A percentile compares a stretch with the other conserved stretches of the same genome.
These are phyloP conservation scores for Chanos chanos DNA, from an alignment of 2,797 vertebrate genomes.

Conservation along the genomic window DNA sequence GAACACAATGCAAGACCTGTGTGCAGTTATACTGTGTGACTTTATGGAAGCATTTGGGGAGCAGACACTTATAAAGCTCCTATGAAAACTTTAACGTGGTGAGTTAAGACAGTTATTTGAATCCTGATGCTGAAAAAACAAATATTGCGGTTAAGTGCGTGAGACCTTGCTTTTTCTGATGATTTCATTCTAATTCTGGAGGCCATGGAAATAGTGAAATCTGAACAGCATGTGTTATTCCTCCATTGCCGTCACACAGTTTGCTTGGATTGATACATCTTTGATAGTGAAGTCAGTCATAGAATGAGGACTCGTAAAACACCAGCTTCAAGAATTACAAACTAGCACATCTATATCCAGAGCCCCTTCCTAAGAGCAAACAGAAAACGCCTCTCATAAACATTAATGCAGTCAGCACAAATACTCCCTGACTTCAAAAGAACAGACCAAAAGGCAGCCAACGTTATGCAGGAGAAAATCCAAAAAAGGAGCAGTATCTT, in stretches of 20 bases:
- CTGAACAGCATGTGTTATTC: conserved; percentile 3
- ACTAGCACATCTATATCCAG: conserved; percentile 10
- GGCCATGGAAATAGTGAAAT: neutral
- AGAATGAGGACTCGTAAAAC: conserved; percentile 6
- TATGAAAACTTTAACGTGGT: too few species aligned
- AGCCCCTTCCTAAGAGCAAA: neutral
- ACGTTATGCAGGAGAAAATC: conserved; percentile 4
- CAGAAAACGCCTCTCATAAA: conserved; percentile 4
- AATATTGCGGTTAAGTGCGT: too few species aligned
- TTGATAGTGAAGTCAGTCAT: conserved; percentile 23
- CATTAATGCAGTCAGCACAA: neutral
- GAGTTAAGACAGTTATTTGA: too few species aligned
- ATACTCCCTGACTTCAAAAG: conserved; percentile 1
- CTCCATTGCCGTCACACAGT: conserved; percentile 22
- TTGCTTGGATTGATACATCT: conserved; percentile 1
- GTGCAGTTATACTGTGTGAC: too few species aligned
- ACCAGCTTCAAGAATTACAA: conserved; percentile 8
- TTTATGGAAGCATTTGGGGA: too few species aligned
- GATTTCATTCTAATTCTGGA: too few species aligned
- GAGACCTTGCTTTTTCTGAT: too few species aligned
- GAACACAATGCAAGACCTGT: too few species aligned
- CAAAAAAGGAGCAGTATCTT: neutral
- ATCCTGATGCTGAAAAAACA: too few species aligned
- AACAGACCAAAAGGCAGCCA: neutral
- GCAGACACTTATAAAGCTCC: too few species aligned